Conservation (phyloP, 2,888 invertebrate genomes). For the Drosophila imparisetae region DNA sequence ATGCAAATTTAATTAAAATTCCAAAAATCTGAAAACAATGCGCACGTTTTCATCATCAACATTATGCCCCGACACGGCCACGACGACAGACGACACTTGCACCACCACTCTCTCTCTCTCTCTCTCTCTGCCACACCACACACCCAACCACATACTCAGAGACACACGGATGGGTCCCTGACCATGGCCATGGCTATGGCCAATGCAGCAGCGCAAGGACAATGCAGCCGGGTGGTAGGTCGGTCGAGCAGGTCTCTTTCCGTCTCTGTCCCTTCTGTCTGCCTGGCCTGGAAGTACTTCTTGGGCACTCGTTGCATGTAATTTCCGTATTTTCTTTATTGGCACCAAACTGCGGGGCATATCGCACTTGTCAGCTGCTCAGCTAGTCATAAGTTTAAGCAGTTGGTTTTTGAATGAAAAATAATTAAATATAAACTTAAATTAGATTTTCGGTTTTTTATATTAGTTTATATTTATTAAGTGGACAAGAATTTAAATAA, state of each 20-base stretch:
- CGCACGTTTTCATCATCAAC: constrained; percentile 69
- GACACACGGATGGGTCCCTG: constrained; percentile 30
- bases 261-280: background rate
- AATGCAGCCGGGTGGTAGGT: constrained; percentile 43
- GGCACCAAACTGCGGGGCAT: background rate
- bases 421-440: background rate
- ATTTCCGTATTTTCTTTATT: constrained; percentile 57
- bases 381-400: background rate
- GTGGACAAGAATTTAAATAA: too few relatives aligned
- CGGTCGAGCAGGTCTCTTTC: background rate
- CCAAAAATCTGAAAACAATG: constrained; percentile 74
- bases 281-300: constrained; percentile 26
- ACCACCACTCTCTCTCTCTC: background rate
- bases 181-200: constrained; percentile 53
- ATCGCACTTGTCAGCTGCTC: background rate
- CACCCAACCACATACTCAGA: constrained; percentile 10
- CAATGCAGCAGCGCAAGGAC: constrained; percentile 61
- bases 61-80: constrained; percentile 58
- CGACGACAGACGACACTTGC: constrained; percentile 3
- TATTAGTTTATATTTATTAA: background rate
- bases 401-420: background rate
- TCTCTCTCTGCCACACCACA: constrained; percentile 5
- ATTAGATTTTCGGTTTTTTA: background rate
- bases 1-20: constrained; percentile 76
- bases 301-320: constrained; percentile 46